Evolutionary conservation across 1,140 invertebrate species (phyloP).

Genomic region (Pachypsylla venusta): DNA sequence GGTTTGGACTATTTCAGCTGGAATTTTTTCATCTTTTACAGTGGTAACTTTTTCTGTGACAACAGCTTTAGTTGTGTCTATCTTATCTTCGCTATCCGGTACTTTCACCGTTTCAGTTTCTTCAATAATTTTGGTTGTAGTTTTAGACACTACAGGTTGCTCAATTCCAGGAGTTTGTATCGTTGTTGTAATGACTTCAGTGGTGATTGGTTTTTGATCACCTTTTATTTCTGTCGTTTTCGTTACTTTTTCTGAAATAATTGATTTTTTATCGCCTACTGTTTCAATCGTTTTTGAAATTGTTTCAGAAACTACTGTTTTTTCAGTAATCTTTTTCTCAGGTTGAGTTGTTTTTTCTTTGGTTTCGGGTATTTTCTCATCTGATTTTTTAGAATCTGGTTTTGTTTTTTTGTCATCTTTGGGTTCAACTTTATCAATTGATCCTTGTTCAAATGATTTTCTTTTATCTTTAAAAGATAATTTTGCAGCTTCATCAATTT

Average conservation of each 20-base stretch:
- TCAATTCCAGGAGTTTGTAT: conserved; percentile 11
- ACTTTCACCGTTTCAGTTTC: conserved; percentile 7
- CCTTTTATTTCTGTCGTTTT: conserved; percentile 23
- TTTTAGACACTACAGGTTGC: conserved; percentile 13
- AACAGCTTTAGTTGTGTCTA: conserved; percentile 11
- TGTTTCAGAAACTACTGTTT: conserved; percentile 29
- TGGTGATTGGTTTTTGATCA: conserved; percentile 14
- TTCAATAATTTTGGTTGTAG: conserved; percentile 13
- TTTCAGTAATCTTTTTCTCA: conserved; percentile 30
- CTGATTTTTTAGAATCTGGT: conserved; percentile 31
- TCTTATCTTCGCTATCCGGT: background rate
- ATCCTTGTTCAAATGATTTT: conserved; percentile 24
- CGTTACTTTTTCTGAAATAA: conserved; percentile 27
- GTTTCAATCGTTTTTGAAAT: conserved; percentile 31
- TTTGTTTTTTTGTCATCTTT: conserved; percentile 11
- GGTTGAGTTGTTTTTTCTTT: conserved; percentile 27
- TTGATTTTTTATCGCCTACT: conserved; percentile 31
- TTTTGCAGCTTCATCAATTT: conserved; percentile 19
- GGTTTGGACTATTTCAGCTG: background rate
- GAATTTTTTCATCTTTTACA: background rate
- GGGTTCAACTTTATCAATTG: conserved; percentile 12
- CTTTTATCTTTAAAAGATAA: conserved; percentile 25
- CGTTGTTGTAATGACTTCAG: conserved; percentile 9
- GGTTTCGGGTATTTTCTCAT: conserved; percentile 29
- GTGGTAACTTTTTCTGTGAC: conserved; percentile 19